Conservation (phyloP, 1,140 invertebrate species). For the Hylaeus volcanicus region DNA sequence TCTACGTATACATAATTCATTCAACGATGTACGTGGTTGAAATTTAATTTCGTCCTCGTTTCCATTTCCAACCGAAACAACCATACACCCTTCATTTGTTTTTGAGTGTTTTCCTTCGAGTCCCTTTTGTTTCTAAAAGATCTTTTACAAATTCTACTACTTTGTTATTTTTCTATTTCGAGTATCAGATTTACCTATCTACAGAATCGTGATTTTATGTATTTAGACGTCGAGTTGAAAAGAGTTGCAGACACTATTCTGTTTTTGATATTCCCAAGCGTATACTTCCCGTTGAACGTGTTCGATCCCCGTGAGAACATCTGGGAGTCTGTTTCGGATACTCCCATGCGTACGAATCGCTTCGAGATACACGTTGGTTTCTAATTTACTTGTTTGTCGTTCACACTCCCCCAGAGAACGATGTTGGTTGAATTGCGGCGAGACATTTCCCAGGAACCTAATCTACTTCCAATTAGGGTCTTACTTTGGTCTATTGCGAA, state of each 20-base stretch:
- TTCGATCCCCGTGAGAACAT: not conserved
- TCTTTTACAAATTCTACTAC: too few relatives aligned
- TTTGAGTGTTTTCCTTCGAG: not conserved
- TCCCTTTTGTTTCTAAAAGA: not conserved
- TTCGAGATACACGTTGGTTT: not conserved
- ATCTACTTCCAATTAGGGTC: conserved; percentile 55
- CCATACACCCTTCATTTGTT: not conserved
- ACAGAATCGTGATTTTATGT: too few relatives aligned
- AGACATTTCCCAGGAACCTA: conserved; percentile 44
- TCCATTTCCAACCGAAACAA: not conserved
- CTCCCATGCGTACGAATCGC: not conserved
- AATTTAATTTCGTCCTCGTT: not conserved
- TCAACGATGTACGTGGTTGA: not conserved
- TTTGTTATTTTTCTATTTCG: too few relatives aligned
- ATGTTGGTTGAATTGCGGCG: conserved; percentile 1
- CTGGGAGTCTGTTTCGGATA: not conserved
- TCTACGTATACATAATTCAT: conserved; percentile 32
- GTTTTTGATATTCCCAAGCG: too few relatives aligned
- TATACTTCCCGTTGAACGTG: not conserved
- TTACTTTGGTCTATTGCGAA: conserved; percentile 28
- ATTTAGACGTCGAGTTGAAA: too few relatives aligned
- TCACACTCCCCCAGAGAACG: conserved; percentile 14
- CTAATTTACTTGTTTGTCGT: conserved; percentile 49
- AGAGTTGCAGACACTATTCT: too few relatives aligned
- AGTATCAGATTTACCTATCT: too few relatives aligned